These are phyloP conservation scores for Tetrao urogallus DNA, from an alignment of 2,113 vertebrate genomes.

Conservation along the genomic window DNA sequence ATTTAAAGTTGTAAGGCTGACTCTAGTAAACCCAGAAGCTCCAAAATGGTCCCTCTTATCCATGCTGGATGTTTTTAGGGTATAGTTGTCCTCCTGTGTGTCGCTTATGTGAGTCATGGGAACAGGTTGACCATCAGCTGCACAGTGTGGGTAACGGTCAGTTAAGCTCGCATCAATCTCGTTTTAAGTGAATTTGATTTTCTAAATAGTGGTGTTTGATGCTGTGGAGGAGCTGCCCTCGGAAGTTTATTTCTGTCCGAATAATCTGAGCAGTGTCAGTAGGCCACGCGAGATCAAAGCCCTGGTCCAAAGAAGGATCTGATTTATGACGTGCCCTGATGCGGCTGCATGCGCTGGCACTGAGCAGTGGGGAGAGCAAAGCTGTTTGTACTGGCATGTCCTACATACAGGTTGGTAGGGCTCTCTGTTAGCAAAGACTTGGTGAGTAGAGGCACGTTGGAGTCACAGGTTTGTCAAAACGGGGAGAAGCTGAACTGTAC, in stretches of 20 bases:
- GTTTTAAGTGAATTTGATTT: neutral
- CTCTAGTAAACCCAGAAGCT: neutral
- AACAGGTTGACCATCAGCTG: neutral
- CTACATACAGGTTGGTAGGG: neutral
- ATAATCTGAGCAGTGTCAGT: neutral
- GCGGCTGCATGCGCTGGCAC: neutral
- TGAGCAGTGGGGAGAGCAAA: neutral
- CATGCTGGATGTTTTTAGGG: rapidly evolving
- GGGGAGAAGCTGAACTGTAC: neutral
- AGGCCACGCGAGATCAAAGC: neutral
- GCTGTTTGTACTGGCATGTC: neutral
- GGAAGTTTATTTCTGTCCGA: neutral
- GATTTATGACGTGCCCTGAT: neutral
- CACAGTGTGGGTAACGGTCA: neutral
- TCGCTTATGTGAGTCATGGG: rapidly evolving
- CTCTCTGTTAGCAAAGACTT: neutral
- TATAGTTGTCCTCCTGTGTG: rapidly evolving
- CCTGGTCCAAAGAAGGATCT: neutral
- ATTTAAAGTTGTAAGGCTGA: no score
- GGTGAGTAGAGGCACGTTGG: neutral
- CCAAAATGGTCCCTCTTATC: neutral
- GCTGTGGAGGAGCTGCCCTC: neutral
- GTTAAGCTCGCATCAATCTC: neutral
- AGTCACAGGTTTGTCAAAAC: rapidly evolving
- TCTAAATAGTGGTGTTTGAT: rapidly evolving